A percentile compares a stretch with the other conserved stretches of the same genome.
Evolutionary conservation across 1,140 invertebrate genomes (phyloP).

Genomic region (Cyphomyrmex costatus): DNA sequence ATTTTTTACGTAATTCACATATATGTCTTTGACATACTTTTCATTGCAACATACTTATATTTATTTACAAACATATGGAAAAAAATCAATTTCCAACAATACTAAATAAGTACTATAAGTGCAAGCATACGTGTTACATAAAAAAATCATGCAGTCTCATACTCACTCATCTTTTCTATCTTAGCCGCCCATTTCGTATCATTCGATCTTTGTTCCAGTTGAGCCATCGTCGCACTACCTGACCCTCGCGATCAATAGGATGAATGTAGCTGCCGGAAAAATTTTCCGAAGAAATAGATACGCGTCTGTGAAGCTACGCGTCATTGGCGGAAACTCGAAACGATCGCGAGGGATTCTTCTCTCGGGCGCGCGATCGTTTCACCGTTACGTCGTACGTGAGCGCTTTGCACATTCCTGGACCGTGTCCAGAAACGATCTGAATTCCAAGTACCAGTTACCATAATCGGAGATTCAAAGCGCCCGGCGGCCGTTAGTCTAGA

Average conservation of each 20-base stretch:
- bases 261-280: neutral
- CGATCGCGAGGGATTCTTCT: slow-evolving; percentile 46
- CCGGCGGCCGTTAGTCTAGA: slow-evolving; percentile 42
- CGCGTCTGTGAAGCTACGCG: neutral
- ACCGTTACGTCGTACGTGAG: slow-evolving; percentile 69
- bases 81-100: slow-evolving; percentile 15
- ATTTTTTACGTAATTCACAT: neutral
- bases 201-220: neutral
- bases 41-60: neutral
- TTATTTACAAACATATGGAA: neutral
- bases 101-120: neutral
- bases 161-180: slow-evolving; percentile 58
- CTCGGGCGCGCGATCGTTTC: slow-evolving; percentile 63
- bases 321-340: slow-evolving; percentile 6
- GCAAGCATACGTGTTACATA: neutral
- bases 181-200: neutral
- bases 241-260: slow-evolving; percentile 25
- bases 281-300: neutral
- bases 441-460: slow-evolving; percentile 52
- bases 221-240: neutral
- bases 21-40: slow-evolving; percentile 1
- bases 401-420: slow-evolving; percentile 74
- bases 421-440: slow-evolving; percentile 74
- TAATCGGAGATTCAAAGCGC: slow-evolving; percentile 48
- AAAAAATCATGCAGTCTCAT: slow-evolving; percentile 7